Conservation (phyloP, 2,113 vertebrate species). For the Steatornis caripensis region DNA sequence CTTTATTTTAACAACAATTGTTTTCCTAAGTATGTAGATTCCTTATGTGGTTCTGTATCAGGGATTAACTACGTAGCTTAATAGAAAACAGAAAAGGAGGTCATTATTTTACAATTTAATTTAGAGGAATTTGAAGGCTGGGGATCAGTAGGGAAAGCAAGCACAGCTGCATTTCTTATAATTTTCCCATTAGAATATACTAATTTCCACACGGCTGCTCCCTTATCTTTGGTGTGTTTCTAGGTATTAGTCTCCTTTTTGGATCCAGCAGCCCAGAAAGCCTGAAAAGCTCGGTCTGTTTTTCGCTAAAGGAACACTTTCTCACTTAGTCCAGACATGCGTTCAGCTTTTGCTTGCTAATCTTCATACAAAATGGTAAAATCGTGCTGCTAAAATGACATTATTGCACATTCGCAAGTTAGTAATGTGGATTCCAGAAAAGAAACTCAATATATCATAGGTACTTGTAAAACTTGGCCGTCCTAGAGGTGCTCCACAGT, state of each 20-base stretch:
- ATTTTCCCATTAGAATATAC: neutral
- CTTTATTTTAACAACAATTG: neutral
- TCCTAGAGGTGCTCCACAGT: neutral
- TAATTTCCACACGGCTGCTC: neutral
- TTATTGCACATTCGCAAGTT: neutral
- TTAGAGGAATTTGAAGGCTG: neutral
- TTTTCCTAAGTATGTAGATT: neutral
- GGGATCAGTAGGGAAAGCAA: neutral
- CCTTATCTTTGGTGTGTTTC: neutral
- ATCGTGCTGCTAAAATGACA: neutral
- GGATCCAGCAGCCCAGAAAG: neutral
- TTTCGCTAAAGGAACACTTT: neutral
- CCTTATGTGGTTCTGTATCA: neutral
- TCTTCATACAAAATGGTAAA: neutral
- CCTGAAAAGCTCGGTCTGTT: neutral
- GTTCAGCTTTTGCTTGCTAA: neutral
- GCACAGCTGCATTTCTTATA: neutral
- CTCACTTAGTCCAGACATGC: neutral
- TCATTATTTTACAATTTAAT: conserved; percentile 15
- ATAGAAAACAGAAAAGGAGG: neutral
- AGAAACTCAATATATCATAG: rapidly evolving
- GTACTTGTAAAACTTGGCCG: neutral
- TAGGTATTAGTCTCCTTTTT: neutral
- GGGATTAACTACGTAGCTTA: neutral
- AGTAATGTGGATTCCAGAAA: neutral